Conservation (phyloP, 2,888 invertebrate genomes). For the Pardosa pseudoannulata region DNA sequence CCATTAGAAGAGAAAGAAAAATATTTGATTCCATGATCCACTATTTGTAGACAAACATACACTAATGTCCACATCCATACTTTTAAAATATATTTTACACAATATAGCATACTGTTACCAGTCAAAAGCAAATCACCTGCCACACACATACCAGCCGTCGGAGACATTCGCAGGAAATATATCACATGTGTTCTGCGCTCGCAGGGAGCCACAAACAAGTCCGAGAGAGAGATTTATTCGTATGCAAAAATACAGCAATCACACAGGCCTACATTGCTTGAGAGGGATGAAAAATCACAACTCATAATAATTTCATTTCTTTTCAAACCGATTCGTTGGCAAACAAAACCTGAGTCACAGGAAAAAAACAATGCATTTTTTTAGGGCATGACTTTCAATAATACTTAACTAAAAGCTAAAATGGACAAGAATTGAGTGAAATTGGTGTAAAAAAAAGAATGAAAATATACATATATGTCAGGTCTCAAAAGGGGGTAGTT, state of each 20-base stretch:
- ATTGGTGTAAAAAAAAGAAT: no score
- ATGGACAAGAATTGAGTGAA: no score
- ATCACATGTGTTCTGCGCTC: background rate
- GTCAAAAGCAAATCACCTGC: background rate
- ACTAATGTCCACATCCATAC: slow-evolving; percentile 1
- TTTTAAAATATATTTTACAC: slow-evolving; percentile 13
- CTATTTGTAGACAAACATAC: slow-evolving; percentile 10
- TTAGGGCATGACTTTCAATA: no score
- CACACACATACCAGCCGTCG: background rate
- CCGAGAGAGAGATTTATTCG: background rate
- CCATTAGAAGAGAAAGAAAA: background rate
- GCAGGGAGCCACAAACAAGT: background rate
- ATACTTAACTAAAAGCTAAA: no score
- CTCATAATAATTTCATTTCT: no score
- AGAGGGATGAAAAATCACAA: no score
- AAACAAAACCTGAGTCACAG: no score
- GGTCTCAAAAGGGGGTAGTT: no score
- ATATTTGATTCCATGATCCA: background rate
- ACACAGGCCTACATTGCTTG: slow-evolving; percentile 6
- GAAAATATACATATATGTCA: no score
- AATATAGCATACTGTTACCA: slow-evolving; percentile 4
- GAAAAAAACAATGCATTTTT: no score
- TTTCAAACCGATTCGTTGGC: no score
- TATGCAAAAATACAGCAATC: slow-evolving; percentile 12
- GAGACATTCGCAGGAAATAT: slow-evolving; percentile 1